Conservation (phyloP, 2,113 vertebrate genomes). For the Plecotus auritus region DNA sequence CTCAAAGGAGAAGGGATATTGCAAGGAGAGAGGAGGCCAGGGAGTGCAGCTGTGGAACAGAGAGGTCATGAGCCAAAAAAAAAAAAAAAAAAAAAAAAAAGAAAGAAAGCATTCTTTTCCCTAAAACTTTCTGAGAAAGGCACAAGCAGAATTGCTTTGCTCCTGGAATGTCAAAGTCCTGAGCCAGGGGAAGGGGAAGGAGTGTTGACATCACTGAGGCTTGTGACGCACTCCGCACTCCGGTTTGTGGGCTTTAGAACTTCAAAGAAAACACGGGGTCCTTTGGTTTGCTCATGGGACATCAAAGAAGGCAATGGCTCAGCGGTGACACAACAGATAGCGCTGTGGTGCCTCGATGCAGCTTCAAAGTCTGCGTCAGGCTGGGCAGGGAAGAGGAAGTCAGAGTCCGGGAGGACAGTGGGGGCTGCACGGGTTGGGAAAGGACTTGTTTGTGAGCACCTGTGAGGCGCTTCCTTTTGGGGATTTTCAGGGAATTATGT, state of each 20-base stretch:
- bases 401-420: no score
- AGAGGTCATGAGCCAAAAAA: background rate
- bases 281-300: background rate
- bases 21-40: background rate
- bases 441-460: background rate
- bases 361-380: background rate
- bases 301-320: background rate
- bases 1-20: background rate
- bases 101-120: background rate
- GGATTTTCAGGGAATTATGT: background rate
- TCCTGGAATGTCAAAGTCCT: background rate
- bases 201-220: fast-evolving
- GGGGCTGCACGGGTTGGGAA: background rate
- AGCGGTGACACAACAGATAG: background rate
- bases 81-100: no score
- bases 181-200: background rate
- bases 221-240: background rate
- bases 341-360: background rate
- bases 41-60: background rate
- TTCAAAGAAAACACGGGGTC: background rate
- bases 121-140: background rate
- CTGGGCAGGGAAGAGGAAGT: background rate
- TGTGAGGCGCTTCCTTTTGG: background rate
- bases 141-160: background rate
- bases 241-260: background rate